Conservation (phyloP, 2,797 vertebrate genomes). For the Orientallactaga sibirica region DNA sequence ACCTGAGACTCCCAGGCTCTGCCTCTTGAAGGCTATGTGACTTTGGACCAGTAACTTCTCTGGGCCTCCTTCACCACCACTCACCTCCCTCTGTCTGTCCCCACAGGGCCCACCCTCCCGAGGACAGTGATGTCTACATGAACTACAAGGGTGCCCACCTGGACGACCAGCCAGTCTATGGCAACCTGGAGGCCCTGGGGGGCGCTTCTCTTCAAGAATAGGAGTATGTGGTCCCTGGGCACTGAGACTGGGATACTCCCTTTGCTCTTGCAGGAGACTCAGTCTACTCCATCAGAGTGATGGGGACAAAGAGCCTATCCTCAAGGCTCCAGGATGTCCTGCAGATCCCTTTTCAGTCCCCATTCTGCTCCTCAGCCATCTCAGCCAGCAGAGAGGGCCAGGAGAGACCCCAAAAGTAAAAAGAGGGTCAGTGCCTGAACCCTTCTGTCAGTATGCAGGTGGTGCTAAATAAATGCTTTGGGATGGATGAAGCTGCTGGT, state of each 20-base stretch:
- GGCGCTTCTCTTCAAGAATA: not conserved
- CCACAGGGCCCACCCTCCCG: not conserved
- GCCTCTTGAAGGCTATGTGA: not conserved
- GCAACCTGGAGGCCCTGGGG: conserved; percentile 77
- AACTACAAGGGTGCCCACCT: not conserved
- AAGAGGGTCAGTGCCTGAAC: not conserved
- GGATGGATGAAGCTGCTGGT: not conserved
- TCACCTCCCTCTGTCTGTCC: not conserved
- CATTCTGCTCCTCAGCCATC: too few relatives aligned
- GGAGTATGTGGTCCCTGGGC: conserved; percentile 70
- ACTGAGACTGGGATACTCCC: not conserved
- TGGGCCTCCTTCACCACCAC: not conserved
- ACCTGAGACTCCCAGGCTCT: not conserved
- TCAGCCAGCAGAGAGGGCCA: not conserved
- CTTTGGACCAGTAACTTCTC: not conserved
- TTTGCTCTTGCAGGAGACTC: too few relatives aligned
- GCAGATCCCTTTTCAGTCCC: too few relatives aligned
- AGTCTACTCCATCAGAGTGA: not conserved
- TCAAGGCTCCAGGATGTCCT: not conserved
- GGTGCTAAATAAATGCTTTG: not conserved
- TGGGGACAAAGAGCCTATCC: not conserved
- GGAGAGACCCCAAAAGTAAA: not conserved
- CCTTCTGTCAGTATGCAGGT: accelerated
- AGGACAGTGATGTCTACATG: conserved; percentile 78
- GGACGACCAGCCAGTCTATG: conserved; percentile 84